Evolutionary conservation across 2,113 vertebrate species (phyloP).

Genomic region (Xerus inauris): DNA sequence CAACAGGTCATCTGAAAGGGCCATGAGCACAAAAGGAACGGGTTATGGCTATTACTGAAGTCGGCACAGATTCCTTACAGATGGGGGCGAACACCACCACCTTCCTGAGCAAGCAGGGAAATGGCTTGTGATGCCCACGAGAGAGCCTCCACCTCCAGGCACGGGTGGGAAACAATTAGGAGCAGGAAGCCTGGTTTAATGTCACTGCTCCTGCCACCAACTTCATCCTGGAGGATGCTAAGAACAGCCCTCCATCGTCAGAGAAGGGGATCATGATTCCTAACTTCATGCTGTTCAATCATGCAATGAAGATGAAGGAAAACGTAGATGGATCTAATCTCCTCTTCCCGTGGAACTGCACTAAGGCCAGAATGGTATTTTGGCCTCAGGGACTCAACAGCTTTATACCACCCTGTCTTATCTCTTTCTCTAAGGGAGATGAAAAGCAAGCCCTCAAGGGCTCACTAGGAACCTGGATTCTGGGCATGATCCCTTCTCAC

Average conservation of each 20-base stretch:
- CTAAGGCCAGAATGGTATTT: not conserved
- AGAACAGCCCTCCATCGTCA: not conserved
- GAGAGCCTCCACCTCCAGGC: not conserved
- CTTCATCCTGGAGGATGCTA: not conserved
- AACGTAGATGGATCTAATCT: not conserved
- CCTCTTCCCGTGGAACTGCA: not conserved
- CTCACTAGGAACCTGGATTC: accelerated
- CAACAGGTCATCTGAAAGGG: not conserved
- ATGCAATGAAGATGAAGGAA: not conserved
- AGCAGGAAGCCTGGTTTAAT: not conserved
- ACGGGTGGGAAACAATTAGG: accelerated
- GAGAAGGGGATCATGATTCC: not conserved
- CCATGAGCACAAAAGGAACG: not conserved
- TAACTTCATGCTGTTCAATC: not conserved
- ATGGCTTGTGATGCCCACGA: not conserved
- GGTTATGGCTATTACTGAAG: too few species aligned
- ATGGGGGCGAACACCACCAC: not conserved
- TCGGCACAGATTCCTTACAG: too few species aligned
- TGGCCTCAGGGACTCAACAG: not conserved
- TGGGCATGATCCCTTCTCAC: not conserved
- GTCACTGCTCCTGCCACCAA: not conserved
- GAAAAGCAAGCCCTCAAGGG: not conserved
- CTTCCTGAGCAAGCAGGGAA: not conserved
- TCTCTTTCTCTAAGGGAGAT: not conserved
- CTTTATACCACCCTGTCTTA: not conserved